These are phyloP conservation scores for Carapus acus DNA, from an alignment of 2,797 vertebrate species.

Conservation along the genomic window DNA sequence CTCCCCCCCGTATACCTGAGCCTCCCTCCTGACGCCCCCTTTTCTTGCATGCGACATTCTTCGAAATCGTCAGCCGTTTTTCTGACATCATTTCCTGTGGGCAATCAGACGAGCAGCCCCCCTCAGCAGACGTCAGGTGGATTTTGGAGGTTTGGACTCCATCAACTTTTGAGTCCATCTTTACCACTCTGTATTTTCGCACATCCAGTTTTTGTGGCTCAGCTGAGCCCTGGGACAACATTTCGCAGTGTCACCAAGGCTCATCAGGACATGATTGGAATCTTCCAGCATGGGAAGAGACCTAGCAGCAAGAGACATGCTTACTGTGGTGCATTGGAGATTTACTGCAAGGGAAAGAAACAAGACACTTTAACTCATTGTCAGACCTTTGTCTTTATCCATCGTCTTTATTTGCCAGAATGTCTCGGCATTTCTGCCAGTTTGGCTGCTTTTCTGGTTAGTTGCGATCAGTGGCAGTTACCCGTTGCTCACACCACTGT, in stretches of 20 bases:
- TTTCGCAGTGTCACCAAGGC: constrained; percentile 36
- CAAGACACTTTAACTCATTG: too few species aligned
- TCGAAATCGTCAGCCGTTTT: constrained; percentile 24
- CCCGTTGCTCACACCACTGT: too few species aligned
- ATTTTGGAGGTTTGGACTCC: too few species aligned
- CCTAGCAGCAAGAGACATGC: too few species aligned
- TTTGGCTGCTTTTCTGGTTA: too few species aligned
- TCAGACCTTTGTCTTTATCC: too few species aligned
- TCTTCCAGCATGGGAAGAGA: constrained; percentile 20
- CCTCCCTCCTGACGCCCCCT: constrained; percentile 22
- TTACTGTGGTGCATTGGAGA: neutral
- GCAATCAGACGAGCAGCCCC: neutral
- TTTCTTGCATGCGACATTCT: constrained; percentile 24
- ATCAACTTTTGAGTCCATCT: too few species aligned
- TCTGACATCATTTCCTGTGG: constrained; percentile 38
- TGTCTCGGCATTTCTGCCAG: too few species aligned
- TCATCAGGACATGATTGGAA: constrained; percentile 17
- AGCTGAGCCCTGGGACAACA: constrained; percentile 44
- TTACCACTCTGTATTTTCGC: constrained; percentile 12
- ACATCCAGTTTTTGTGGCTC: constrained; percentile 15
- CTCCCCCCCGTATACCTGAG: constrained; percentile 59
- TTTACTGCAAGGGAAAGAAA: neutral
- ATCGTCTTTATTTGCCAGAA: too few species aligned
- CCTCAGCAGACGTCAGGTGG: too few species aligned
- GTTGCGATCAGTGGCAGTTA: too few species aligned